Evolutionary conservation across 2,888 invertebrate species (phyloP).

Genomic region (Lasioglossum villosulum): DNA sequence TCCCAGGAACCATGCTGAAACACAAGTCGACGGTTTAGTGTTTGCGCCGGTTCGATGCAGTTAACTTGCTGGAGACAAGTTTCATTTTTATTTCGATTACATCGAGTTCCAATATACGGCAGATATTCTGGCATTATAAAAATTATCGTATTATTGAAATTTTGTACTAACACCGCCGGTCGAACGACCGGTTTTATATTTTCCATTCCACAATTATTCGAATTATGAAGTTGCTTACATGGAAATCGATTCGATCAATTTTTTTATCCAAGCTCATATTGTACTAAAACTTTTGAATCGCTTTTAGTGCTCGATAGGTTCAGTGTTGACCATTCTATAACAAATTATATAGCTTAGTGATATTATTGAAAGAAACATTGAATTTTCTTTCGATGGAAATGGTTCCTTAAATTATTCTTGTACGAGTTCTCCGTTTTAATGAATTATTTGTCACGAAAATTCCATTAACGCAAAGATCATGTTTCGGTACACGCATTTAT

Average conservation of each 20-base stretch:
- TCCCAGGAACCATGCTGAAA: conserved; percentile 96
- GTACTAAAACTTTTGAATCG: no score
- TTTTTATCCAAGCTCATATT: no score
- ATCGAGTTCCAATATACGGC: background rate
- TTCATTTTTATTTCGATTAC: background rate
- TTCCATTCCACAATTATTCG: no score
- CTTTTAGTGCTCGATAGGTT: no score
- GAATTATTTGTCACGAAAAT: background rate
- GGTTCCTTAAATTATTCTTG: background rate
- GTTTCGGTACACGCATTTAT: background rate
- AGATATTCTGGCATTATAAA: no score
- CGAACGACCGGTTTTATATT: no score
- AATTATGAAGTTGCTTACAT: no score
- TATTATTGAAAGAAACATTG: background rate
- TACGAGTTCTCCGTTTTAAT: background rate
- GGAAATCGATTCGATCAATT: no score
- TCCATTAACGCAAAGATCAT: background rate
- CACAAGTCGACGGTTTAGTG: conserved; percentile 75
- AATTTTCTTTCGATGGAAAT: background rate
- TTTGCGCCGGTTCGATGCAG: conserved; percentile 30
- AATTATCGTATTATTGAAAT: no score
- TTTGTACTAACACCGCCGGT: background rate
- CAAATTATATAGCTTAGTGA: background rate
- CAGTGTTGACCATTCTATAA: background rate
- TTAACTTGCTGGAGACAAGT: background rate